Evolutionary conservation across 2,797 vertebrate genomes (phyloP).

Genomic region (Sebastes paucispinis): DNA sequence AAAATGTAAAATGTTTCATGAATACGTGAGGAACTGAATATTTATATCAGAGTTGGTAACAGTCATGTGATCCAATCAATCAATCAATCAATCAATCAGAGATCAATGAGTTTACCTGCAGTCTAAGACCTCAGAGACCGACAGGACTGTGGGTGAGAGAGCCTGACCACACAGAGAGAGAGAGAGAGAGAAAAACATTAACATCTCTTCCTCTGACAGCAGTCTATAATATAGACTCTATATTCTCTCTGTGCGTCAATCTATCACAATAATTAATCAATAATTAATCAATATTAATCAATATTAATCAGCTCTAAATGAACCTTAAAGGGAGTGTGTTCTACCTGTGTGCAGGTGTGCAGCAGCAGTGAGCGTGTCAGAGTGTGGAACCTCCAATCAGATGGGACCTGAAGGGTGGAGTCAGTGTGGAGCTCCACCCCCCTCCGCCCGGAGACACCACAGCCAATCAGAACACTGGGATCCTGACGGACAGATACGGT

Average conservation of each 20-base stretch:
- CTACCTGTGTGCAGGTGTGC: constrained; percentile 41
- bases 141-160: constrained; percentile 1
- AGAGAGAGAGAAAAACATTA: neutral
- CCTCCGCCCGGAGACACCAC: neutral
- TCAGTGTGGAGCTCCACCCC: constrained; percentile 39
- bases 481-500: constrained; percentile 47
- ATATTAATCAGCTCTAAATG: no score
- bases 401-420: constrained; percentile 37
- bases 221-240: no score
- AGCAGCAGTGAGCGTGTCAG: constrained; percentile 36
- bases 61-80: neutral
- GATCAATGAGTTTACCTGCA: constrained; percentile 47
- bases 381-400: constrained; percentile 69
- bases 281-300: no score
- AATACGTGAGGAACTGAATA: no score
- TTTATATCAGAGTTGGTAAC: no score
- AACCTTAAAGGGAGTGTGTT: neutral
- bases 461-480: constrained; percentile 48
- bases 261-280: no score
- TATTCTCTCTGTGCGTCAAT: no score
- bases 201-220: no score
- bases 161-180: constrained; percentile 11
- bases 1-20: no score
- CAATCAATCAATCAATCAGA: neutral
- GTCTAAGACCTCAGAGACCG: constrained; percentile 59